Evolutionary conservation across 2,113 vertebrate genomes (phyloP), one percentile per base, ranked within the genome.

Genomic region (Platichthys flesus): DNA sequence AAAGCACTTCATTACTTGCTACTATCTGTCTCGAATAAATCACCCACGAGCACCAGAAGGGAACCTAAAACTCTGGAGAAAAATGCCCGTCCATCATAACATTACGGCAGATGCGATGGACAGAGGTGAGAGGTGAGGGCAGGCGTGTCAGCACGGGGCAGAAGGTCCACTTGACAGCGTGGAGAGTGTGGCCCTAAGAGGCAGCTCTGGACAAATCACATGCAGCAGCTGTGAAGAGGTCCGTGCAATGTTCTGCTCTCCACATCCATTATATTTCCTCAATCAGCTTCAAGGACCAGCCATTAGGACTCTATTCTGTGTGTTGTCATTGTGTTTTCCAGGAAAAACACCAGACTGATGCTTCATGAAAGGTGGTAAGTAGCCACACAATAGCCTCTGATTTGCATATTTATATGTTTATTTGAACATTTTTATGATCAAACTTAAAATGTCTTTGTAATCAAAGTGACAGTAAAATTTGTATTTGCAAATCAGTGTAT

Each of bases 41-140:
- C 66, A 81, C 49, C 8, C 7, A 21, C 7, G 12, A 55, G 26
- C 9, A 23, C 51, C 55, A 84, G 24, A 63, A 51, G 10, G 20
- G 3, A 58, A 26, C 24, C 77, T 12, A 13, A 21, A 14, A 57
- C 67, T 73, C 60, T 59, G 35, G 47, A 18, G 47, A 7, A 18
- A 31, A 74, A 69, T 67, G 79, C 45, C 59, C 52, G 54, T 86
- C 78, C 28, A 62, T 87, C 74, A 79, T 65, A 74, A 73, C 15
- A 26, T 2, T 1, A 23, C 26, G 55, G 84, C 79, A 83, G 89
- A 76, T 86, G 84, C 79, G 79, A 78, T 57, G 78, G 78, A 84
- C 60, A 67, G 71, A 83, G 83, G 88, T 90, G 80, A 88, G 66
- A 78, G 79, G 78, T 88, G 61, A 74, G 71, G 71, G 67, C 74